Evolutionary conservation across 2,113 vertebrate species (phyloP), one percentile per base, ranked within the genome.

Genomic region (Turdus rufiventris): DNA sequence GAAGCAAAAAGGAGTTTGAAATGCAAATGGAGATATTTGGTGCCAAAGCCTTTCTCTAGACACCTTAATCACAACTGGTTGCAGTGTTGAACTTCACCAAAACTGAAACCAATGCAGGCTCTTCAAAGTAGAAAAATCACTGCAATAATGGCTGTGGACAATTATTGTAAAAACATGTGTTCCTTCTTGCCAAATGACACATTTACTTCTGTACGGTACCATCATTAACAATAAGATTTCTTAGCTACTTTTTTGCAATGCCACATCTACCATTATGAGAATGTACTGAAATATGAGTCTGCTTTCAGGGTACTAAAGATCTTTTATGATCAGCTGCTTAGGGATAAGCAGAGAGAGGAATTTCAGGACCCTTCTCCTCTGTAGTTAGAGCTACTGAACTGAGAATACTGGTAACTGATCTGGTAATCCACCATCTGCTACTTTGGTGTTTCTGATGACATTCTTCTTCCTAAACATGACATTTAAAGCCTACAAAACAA

Each of bases 401-500:
- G 14, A 61, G 18, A 47, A 40, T 34, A 28, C 5, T 0, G 0
- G 14, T 68, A 17, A 42, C 5, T 25, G 21, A 25, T 34, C 25
- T 34, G 14, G 20, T 57, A 68, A 40, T 15, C 10, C 5, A 26
- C 29, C 25, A 6, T 15, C 23, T 73, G 12, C 58, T 76, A 13
- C 10, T 88, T 73, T 26, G 57, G 12, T 38, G 2, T 74, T 92
- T 91, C 28, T 74, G 33, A 63, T 4, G 8, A 2, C 43, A 3
- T 12, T 83, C 4, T 14, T 77, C 8, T 56, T n/a, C 28, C 66
- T 23, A 57, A 42, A 91, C 18, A 71, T 10, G 5, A 15, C 18
- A 81, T 0, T 38, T 72, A 72, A 74, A 68, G 8, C 5, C n/a
- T 72, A 40, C 9, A 14, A 17, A 51, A 38, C n/a, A n/a, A n/a